phyloP scores from a whole-genome alignment of 2,113 vertebrate species.

The Atlantisia rogersi region DNA sequence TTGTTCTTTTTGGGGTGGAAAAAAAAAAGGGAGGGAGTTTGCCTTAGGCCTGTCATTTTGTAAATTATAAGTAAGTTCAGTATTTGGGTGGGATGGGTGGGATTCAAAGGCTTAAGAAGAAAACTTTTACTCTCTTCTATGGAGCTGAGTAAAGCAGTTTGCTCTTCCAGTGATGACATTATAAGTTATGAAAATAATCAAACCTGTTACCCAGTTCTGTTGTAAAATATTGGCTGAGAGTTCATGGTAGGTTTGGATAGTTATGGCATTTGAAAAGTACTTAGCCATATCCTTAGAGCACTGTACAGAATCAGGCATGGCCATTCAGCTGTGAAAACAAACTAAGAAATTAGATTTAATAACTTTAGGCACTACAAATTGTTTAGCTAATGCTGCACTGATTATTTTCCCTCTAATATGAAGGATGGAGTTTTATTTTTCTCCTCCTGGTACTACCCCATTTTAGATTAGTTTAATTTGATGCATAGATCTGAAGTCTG shows the following conservation, averaged over 20 bases:
- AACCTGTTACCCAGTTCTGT: neutral
- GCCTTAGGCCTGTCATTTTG: neutral
- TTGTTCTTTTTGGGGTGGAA: neutral
- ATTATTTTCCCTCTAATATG: neutral
- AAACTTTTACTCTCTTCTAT: neutral
- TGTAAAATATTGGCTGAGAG: neutral
- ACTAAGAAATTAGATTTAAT: neutral
- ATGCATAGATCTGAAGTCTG: neutral
- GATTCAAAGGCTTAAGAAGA: neutral
- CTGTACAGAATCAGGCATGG: neutral
- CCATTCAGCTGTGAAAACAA: conserved; percentile 40
- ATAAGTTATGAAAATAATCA: neutral
- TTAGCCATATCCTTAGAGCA: neutral
- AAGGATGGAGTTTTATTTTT: conserved; percentile 8
- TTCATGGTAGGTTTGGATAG: neutral
- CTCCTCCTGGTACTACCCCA: neutral
- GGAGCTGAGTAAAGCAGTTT: neutral
- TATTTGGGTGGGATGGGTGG: neutral
- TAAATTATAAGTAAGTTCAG: neutral
- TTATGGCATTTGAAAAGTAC: neutral
- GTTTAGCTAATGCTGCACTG: neutral
- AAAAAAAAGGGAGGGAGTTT: neutral
- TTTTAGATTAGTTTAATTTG: conserved; percentile 9
- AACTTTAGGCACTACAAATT: neutral
- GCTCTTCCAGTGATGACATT: neutral